phyloP scores from a whole-genome alignment of 53 echinoderm and acorn worm genomes.

The Glandiceps talaboti region DNA sequence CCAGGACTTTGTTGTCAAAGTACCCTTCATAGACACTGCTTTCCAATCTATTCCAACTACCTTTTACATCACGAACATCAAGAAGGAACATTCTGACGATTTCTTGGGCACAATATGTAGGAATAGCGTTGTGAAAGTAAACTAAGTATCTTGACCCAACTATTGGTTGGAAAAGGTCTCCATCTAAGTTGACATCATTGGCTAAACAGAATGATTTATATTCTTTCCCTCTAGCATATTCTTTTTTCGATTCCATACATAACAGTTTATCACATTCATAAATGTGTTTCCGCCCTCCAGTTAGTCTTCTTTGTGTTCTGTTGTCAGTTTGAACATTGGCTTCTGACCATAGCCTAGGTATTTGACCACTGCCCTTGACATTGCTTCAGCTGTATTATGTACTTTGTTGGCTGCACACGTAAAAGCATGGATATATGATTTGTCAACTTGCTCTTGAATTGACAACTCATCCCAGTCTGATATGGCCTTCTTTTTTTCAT shows the following conservation, averaged over 20 bases:
- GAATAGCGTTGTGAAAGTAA: neutral
- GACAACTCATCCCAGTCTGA: neutral
- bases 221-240: neutral
- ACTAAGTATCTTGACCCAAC: neutral
- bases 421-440: neutral
- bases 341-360: neutral
- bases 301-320: neutral
- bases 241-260: neutral
- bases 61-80: neutral
- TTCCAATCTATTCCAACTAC: neutral
- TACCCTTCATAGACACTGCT: neutral
- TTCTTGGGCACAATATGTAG: neutral
- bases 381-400: neutral
- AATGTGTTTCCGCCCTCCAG: neutral
- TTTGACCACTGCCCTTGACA: neutral
- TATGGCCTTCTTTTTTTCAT: too few species aligned
- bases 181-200: neutral
- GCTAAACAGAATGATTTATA: neutral
- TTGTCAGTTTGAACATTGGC: neutral
- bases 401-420: neutral
- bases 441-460: neutral
- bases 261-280: neutral
- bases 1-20: neutral
- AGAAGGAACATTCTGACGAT: neutral
- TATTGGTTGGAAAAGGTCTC: neutral